Evolutionary conservation across 2,113 vertebrate species (phyloP).

Genomic region (Kobus ellipsiprymnus): DNA sequence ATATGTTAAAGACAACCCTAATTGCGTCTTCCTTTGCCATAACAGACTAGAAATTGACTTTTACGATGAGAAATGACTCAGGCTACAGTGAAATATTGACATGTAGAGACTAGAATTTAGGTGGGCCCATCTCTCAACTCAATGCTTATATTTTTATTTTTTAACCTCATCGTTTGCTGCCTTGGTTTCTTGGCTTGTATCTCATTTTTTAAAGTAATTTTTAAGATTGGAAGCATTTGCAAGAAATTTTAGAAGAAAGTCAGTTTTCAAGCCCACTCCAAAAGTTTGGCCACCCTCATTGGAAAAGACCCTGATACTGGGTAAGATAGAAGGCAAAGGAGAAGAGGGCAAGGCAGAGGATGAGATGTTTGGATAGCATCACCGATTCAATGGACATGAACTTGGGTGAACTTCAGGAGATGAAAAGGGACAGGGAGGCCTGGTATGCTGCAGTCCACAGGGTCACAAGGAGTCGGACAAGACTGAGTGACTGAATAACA

Average conservation of each 20-base stretch:
- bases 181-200: background rate
- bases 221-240: background rate
- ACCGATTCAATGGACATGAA: background rate
- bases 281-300: background rate
- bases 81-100: background rate
- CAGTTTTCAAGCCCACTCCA: background rate
- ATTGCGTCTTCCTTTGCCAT: rapidly evolving
- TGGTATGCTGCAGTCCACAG: background rate
- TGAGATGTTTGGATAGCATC: background rate
- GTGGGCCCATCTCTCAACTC: too few relatives aligned
- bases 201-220: background rate
- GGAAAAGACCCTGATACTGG: background rate
- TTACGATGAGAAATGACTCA: background rate
- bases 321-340: background rate
- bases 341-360: background rate
- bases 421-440: background rate
- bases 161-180: background rate
- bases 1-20: too few relatives aligned
- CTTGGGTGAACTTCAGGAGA: background rate
- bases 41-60: background rate
- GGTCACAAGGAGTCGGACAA: background rate
- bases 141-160: background rate
- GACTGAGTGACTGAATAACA: background rate
- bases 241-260: background rate
- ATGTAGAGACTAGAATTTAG: background rate